A percentile compares a stretch with the other conserved stretches of the same genome.
These are phyloP conservation scores for Trichonephila inaurata DNA, from an alignment of 1,140 invertebrate species.

Conservation along the genomic window DNA sequence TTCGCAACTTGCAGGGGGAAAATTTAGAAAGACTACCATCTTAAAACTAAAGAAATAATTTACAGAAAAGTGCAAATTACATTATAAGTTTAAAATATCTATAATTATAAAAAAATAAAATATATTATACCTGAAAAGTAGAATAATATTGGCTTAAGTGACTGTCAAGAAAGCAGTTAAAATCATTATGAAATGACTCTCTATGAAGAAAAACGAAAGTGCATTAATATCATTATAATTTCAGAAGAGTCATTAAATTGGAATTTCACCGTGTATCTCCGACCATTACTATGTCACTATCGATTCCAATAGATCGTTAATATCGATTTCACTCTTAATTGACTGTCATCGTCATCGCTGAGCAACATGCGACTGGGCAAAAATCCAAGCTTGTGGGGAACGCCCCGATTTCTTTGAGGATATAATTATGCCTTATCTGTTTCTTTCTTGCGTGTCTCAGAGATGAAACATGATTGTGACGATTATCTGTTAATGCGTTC, in stretches of 20 bases:
- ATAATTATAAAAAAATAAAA: no score
- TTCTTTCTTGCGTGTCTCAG: background rate
- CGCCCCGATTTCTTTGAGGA: background rate
- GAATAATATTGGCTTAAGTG: no score
- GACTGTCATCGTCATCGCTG: background rate
- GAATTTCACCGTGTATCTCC: background rate
- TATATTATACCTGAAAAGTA: no score
- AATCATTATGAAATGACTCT: no score
- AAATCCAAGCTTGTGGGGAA: background rate
- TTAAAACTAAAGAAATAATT: no score
- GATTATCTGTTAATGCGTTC: background rate
- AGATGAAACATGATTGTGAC: background rate
- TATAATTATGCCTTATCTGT: background rate
- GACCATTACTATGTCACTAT: background rate
- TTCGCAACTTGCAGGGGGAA: no score
- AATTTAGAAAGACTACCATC: no score
- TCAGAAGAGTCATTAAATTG: background rate
- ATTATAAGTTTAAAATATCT: no score
- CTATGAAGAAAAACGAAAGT: background rate
- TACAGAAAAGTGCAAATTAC: no score
- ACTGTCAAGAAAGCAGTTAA: no score
- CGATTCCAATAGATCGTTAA: slow-evolving; percentile 12
- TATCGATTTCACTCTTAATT: background rate
- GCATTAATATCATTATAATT: background rate
- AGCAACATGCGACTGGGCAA: background rate